Evolutionary conservation across 1,140 invertebrate genomes (phyloP).

Genomic region (Theocolax elegans): DNA sequence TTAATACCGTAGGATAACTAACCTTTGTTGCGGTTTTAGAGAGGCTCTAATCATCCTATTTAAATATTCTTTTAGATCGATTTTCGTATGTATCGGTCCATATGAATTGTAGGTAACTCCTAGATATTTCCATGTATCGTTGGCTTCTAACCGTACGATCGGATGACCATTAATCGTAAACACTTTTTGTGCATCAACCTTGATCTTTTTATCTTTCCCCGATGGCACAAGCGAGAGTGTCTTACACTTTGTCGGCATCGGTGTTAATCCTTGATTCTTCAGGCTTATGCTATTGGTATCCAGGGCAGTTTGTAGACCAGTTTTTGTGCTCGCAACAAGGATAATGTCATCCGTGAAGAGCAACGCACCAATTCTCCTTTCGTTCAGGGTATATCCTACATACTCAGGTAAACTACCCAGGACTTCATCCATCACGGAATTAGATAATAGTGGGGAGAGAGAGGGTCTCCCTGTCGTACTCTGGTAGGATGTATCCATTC

Average conservation of each 20-base stretch:
- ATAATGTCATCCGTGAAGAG: slow-evolving; percentile 63
- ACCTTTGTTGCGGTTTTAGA: background rate
- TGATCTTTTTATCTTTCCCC: slow-evolving; percentile 37
- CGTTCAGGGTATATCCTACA: slow-evolving; percentile 48
- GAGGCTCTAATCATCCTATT: background rate
- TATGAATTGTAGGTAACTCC: background rate
- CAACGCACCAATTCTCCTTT: slow-evolving; percentile 45
- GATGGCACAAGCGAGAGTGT: too few species aligned
- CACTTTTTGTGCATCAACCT: background rate
- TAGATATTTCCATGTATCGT: slow-evolving; percentile 31
- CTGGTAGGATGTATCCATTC: background rate
- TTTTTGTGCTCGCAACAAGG: slow-evolving; percentile 50
- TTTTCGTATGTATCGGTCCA: background rate
- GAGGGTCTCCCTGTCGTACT: slow-evolving; percentile 68
- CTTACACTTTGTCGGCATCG: too few species aligned
- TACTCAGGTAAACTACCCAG: slow-evolving; percentile 45
- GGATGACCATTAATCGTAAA: background rate
- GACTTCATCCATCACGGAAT: slow-evolving; percentile 61
- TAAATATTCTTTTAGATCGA: background rate
- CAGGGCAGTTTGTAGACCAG: slow-evolving; percentile 43
- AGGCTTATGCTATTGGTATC: slow-evolving; percentile 31
- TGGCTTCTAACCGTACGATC: slow-evolving; percentile 16
- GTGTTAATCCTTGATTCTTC: slow-evolving; percentile 45
- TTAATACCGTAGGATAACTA: background rate
- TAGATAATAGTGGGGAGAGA: slow-evolving; percentile 67